Percentiles rank a stretch among this genome's conserved stretches.
Evolutionary conservation across 2,888 invertebrate genomes (phyloP).

Genomic region (Hartigia nigra): DNA sequence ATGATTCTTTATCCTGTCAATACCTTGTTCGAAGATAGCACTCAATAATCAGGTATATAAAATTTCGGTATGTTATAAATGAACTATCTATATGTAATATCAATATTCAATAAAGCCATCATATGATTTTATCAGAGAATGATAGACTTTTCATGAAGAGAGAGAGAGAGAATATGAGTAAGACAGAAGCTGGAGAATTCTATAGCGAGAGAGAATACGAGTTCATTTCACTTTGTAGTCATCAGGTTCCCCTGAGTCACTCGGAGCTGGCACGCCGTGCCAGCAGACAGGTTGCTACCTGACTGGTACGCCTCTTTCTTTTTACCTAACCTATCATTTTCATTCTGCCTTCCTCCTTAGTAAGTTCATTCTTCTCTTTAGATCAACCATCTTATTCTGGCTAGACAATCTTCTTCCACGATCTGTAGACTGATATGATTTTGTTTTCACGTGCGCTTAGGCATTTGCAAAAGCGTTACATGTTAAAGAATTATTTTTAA

Average conservation of each 20-base stretch:
- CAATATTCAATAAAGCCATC: neutral
- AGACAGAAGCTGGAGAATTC: neutral
- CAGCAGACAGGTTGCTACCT: slow-evolving; percentile 54
- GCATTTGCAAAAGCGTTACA: neutral
- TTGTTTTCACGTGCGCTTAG: neutral
- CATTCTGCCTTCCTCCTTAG: neutral
- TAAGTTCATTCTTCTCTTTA: neutral
- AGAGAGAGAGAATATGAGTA: neutral
- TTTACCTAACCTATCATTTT: neutral
- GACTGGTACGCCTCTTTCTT: slow-evolving; percentile 19
- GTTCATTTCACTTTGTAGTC: slow-evolving; percentile 53
- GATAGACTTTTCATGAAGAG: neutral
- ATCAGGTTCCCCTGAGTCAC: slow-evolving; percentile 55
- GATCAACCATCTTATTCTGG: neutral
- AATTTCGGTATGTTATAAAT: neutral
- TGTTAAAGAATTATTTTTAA: neutral
- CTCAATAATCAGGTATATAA: neutral
- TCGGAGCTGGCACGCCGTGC: slow-evolving; percentile 38
- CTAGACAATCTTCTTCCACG: neutral
- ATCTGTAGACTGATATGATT: neutral
- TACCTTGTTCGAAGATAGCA: neutral
- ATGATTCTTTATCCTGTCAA: neutral
- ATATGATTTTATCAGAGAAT: neutral
- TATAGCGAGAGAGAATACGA: slow-evolving; percentile 22
- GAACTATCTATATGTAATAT: neutral